A percentile compares a stretch with the other conserved stretches of the same genome.
phyloP scores from a whole-genome alignment of 1,140 invertebrate genomes.

The Mylabris phalerata region DNA sequence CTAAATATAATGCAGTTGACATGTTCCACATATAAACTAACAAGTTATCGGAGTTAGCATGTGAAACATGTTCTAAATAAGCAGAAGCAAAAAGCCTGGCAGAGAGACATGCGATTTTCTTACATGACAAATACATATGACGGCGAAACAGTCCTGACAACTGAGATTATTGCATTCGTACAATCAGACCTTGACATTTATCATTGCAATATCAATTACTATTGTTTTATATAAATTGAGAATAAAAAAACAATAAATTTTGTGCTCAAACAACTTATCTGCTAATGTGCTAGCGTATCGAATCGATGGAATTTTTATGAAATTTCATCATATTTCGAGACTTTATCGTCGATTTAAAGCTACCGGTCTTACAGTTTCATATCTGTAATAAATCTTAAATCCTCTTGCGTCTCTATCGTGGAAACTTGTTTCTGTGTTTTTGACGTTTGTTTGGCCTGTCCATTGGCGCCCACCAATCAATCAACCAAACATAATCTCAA shows the following conservation, averaged over 20 bases:
- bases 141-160: constrained; percentile 7
- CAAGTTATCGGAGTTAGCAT: constrained; percentile 20
- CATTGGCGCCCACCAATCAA: too few species aligned
- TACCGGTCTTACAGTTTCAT: too few species aligned
- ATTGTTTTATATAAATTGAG: constrained; percentile 20
- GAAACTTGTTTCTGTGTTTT: not conserved
- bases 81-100: constrained; percentile 12
- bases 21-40: constrained; percentile 20
- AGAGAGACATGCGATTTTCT: constrained; percentile 14
- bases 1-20: constrained; percentile 21
- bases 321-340: too few species aligned
- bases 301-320: too few species aligned
- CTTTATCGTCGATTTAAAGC: too few species aligned
- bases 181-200: constrained; percentile 26
- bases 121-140: constrained; percentile 28
- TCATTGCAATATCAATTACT: constrained; percentile 14
- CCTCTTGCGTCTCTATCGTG: constrained; percentile 1
- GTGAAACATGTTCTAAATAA: constrained; percentile 21
- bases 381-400: too few species aligned
- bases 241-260: too few species aligned
- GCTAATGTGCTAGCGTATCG: too few species aligned
- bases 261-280: too few species aligned
- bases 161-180: constrained; percentile 18
- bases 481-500: too few species aligned
- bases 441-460: too few species aligned